Conservation (phyloP, 1,140 invertebrate genomes). For the Polyergus mexicanus region DNA sequence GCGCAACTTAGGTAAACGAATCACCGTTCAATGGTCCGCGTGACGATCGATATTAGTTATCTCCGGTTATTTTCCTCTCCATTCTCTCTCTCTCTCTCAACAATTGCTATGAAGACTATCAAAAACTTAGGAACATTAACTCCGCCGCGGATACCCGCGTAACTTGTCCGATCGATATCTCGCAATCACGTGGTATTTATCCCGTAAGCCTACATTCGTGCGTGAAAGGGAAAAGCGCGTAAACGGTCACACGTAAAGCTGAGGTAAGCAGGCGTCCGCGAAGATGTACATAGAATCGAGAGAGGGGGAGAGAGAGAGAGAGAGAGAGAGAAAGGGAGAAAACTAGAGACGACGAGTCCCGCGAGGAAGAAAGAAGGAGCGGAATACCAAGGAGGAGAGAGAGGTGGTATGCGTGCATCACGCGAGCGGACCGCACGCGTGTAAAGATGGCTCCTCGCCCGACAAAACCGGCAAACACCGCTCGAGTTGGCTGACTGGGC, state of each 20-base stretch:
- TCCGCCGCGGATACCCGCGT: constrained; percentile 32
- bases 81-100: constrained; percentile 41
- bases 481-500: constrained; percentile 66
- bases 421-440: constrained; percentile 83
- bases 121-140: constrained; percentile 25
- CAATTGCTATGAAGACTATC: constrained; percentile 13
- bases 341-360: not conserved
- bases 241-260: constrained; percentile 45
- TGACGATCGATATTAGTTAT: constrained; percentile 46
- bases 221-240: constrained; percentile 56
- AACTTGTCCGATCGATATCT: constrained; percentile 47
- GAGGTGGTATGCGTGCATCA: constrained; percentile 80
- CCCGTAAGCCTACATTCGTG: constrained; percentile 51
- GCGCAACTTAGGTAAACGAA: constrained; percentile 21
- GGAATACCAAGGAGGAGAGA: constrained; percentile 50
- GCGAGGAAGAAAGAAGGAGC: constrained; percentile 18
- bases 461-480: constrained; percentile 64
- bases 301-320: too few relatives aligned
- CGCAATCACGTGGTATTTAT: constrained; percentile 59
- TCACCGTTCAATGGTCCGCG: constrained; percentile 19
- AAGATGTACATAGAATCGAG: constrained; percentile 31
- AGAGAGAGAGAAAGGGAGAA: constrained; percentile 12
- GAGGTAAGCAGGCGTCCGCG: constrained; percentile 11
- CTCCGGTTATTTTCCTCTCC: constrained; percentile 16
- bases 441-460: constrained; percentile 80